Base-by-base conservation (phyloP, 2,888 invertebrate genomes). In the Lithophane semibrunnea region DNA sequence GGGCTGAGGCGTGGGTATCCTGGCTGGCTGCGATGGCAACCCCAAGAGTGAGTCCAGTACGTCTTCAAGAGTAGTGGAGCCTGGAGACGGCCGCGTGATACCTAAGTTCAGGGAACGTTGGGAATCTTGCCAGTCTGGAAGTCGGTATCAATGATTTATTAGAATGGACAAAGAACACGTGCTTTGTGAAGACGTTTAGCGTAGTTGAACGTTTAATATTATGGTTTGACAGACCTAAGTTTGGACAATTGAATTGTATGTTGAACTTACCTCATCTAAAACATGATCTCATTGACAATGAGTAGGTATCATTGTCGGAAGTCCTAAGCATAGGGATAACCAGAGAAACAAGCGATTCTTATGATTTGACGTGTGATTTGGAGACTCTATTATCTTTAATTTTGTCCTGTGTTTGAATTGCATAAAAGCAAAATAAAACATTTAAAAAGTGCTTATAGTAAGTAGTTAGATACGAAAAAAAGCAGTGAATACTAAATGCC, bases 31-130 rank as follows among this genome's bases (percentile, higher is more conserved):
- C 83, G 96, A 94, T 92, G 99, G 98, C 93, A 99, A 97, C 92
- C 99, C 98, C 95, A 99, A 97, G 89, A 99, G 97, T 86, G 99
- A 98, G 96, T 99, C 99, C 96, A 99, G 97, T 87, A 99, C 99
- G 97, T 99, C 99, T 97, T 99, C 99, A 93, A 99, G 97, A 87
- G 99, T 99, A 80, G 99, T 98, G 89, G 98, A 98, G 92, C 98
- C 98, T 69, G 98, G 98, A 92, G 98, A 98, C 86, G 98, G 98
- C 92, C 97, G 97, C 91, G 97, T 96, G 90, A 97, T 96, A 92
- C 96, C 97, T 91, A 96, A 93, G 92, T 96, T 97, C 92, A 97
- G 90, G 87, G 96, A 94, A 83, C 95, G 94, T 90, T 96, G 96
- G 86, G 95, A 94, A 79, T 96, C 96, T 93, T 96, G 95, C 96